Base-by-base conservation (phyloP, 1,140 invertebrate genomes). In the Cydia amplana region DNA sequence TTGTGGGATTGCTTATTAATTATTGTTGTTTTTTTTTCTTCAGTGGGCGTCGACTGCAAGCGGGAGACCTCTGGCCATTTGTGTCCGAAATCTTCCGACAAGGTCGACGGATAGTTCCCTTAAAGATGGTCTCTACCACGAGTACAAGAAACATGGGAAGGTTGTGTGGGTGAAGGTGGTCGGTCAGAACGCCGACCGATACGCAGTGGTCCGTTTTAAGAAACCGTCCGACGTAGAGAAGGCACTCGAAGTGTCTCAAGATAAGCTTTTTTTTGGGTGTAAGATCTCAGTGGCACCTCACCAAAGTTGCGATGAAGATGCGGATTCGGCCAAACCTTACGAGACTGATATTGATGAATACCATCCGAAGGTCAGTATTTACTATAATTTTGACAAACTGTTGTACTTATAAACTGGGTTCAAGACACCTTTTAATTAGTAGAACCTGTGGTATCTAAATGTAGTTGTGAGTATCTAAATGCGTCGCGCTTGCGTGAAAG, bases 131-230 rank as follows among this genome's bases (percentile, higher is more conserved):
- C 95, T 99, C 77, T 99, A 98, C 94, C 98, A 99, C 93, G 98
- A 99, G 92, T 99, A 99, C 94, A 99, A 99, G 93, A 99, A 99
- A 85, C 97, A 99, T 93, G 98, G 98, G 32, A 99, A 99, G 94
- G 98, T 99, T 82, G 97, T 97, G 79, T 98, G 97, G 95, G 98
- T 99, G 32, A 98, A 93, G 78, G 90, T 93, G 74, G 90, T 92
- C 75, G 91, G 91, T 75, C 90, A 92, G 77, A 92, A 91, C 75
- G 89, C 89, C 43, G 91, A 93, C 77, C 83, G 91, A 51, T 93
- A 91, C 70, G 91, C 91, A 75, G 89, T 93, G 74, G 90, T 93
- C 78, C 98, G 97, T 88, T 99, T 99, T 92, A 99, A 99, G 93
- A 99, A 99, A 93, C 95, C 97, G 74, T 98, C 99, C 88, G 98